Evolutionary conservation across 2,888 invertebrate species (phyloP), one percentile per base, ranked within the genome.

Genomic region (Aproaerema taeniolella): DNA sequence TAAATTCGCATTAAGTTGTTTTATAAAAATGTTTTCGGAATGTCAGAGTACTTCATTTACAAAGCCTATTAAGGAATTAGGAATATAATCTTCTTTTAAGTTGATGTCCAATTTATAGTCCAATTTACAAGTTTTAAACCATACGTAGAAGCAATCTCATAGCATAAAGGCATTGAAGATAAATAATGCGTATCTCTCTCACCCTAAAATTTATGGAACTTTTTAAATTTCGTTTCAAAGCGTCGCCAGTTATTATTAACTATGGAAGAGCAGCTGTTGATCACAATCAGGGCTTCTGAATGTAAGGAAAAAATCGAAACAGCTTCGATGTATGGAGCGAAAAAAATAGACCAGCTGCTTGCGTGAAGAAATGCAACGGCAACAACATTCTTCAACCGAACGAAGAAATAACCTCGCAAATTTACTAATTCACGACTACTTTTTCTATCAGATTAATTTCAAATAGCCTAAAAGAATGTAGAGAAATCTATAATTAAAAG

Each of bases 191-290:
- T 53, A 61, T 61, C 49, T 61, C 49, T 61, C 53, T 58, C 51
- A 61, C 67, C 62, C 61, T 52, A 55, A 55, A 58, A 63, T 59
- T 53, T 55, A 59, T 56, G 48, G 56, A 50, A 43, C 55, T 55
- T 61, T 70, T 60, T 58, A 55, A 55, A 48, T 61, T 58, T 52
- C 57, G 50, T 53, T 55, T 48, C 37, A 51, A 45, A 41, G 28
- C 17, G 35, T 42, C 45, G 47, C 35, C 46, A 50, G 50, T 52
- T 56, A 50, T 50, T 58, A 53, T 58, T 52, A 62, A 53, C 55
- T 51, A 41, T 43, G 47, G 50, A 52, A 45, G 54, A 62, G 72
- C 79, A 79, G 78, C 76, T 79, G 79, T 66, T 61, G 64, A 50
- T 61, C 53, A 59, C 58, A 58, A 63, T 55, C 53, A 64, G 55